Conservation (phyloP, 2,888 invertebrate species). For the Iphiclides podalirius region DNA sequence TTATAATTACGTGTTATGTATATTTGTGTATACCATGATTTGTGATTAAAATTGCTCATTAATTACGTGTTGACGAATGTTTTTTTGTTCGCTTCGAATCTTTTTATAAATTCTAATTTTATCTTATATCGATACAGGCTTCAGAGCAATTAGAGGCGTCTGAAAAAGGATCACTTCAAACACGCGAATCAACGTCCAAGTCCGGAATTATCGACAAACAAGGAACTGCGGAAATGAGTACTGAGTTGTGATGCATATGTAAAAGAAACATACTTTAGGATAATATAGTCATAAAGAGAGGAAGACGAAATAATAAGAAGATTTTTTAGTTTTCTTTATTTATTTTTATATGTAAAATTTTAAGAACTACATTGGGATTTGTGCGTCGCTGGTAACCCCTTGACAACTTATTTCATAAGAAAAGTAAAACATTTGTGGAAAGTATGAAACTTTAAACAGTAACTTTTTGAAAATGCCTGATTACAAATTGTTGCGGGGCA, state of each 20-base stretch:
- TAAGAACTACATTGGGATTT: too few relatives aligned
- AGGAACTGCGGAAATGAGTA: conserved; percentile 83
- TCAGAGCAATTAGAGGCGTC: conserved; percentile 70
- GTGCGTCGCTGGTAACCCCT: too few relatives aligned
- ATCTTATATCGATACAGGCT: conserved; percentile 48
- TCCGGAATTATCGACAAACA: conserved; percentile 47
- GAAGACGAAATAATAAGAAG: too few relatives aligned
- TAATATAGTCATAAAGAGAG: not conserved
- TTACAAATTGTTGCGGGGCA: conserved; percentile 7
- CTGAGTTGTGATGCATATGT: conserved; percentile 78
- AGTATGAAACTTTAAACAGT: not conserved
- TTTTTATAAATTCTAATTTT: not conserved
- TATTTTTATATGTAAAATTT: not conserved
- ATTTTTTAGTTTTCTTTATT: not conserved
- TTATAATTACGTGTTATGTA: conserved; percentile 27
- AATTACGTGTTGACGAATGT: conserved; percentile 26
- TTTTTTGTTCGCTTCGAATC: not conserved
- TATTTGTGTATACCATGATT: conserved; percentile 30
- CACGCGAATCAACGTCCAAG: conserved; percentile 38
- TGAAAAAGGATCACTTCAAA: conserved; percentile 35
- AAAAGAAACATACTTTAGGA: not conserved
- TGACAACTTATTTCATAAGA: too few relatives aligned
- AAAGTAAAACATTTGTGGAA: not conserved
- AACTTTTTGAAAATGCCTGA: not conserved
- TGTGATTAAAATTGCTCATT: conserved; percentile 13